Evolutionary conservation across 2,797 vertebrate genomes (phyloP).

Genomic region (Hyperoplus lanceolatus): DNA sequence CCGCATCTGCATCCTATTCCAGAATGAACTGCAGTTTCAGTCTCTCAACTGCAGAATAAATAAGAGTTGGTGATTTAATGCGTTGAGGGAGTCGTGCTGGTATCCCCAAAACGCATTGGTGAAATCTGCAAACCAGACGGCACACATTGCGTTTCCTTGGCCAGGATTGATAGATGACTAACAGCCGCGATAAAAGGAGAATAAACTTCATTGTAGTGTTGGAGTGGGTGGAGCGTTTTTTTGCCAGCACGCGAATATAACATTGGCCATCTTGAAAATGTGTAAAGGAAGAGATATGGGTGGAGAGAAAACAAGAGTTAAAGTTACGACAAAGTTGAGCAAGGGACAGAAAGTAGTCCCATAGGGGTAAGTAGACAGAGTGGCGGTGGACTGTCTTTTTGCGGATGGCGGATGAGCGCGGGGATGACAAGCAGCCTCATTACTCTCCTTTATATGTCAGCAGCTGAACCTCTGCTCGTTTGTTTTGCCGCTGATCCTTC

Average conservation of each 20-base stretch:
- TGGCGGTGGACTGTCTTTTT: constrained; percentile 3
- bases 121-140: constrained; percentile 56
- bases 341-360: neutral
- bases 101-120: constrained; percentile 32
- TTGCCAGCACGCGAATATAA: constrained; percentile 20
- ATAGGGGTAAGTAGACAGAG: neutral
- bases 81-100: constrained; percentile 39
- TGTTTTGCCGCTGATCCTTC: constrained; percentile 77
- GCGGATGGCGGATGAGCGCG: constrained; percentile 34
- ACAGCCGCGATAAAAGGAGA: constrained; percentile 47
- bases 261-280: constrained; percentile 15
- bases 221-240: constrained; percentile 34
- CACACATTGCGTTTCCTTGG: constrained; percentile 46
- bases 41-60: constrained; percentile 48
- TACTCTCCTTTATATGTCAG: constrained; percentile 83
- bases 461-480: constrained; percentile 73
- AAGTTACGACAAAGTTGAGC: constrained; percentile 33
- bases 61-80: constrained; percentile 61
- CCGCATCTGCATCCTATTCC: constrained; percentile 35
- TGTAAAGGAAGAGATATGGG: constrained; percentile 16
- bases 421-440: constrained; percentile 73
- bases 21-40: constrained; percentile 26
- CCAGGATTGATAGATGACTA: constrained; percentile 62
- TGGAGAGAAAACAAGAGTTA: constrained; percentile 15
- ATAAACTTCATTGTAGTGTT: constrained; percentile 44